Base-by-base conservation (phyloP, 2,797 vertebrate species). In the Dermochelys coriacea region DNA sequence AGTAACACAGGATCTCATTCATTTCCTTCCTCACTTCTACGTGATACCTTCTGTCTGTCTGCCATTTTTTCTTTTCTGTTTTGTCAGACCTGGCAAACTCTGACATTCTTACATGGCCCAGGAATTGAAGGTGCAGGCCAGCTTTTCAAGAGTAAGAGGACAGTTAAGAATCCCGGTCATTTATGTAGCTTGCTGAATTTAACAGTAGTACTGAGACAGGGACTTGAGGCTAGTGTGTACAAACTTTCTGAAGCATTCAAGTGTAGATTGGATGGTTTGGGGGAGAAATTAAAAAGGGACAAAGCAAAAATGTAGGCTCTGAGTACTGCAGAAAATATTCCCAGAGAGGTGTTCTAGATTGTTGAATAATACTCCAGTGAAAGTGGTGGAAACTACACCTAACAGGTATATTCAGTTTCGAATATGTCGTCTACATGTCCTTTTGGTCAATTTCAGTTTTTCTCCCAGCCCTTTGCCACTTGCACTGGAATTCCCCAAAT, bases 361-460 rank as follows among this genome's bases (percentile, higher is more conserved):
- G 75, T 78, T 31, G 45, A 78, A 29, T 77, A 47, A 71, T 41
- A 12, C 68, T 41, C 19, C 37, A 71, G 19, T 41, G 68, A 71
- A 49, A 78, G 27, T 10, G 34, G 34, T 90, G 75, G 15, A 41
- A 47, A 12, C 89, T 84, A 68, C 68, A 3, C 64, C 14, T 47
- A 84, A 91, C 80, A 3, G 23, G 51, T n/a, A 45, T 10, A 27
- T 88, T 31, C 5, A 29, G 47, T 81, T 89, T 18, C 19, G 23
- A 31, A 90, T 83, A 64, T 14, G 19, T 80, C 47, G 6, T 49
- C 41, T 84, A 31, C 9, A 0, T 37, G 15, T 55, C 41, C 45
- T 0, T 59, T 59, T 55, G 49, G 5, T 83, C 37, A 88, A 0
- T 61, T 75, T 64, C 1, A 4, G 3, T 0, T 91, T 84, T 86